Evolutionary conservation across 2,113 vertebrate species (phyloP).

Genomic region (Misgurnus anguillicaudatus): DNA sequence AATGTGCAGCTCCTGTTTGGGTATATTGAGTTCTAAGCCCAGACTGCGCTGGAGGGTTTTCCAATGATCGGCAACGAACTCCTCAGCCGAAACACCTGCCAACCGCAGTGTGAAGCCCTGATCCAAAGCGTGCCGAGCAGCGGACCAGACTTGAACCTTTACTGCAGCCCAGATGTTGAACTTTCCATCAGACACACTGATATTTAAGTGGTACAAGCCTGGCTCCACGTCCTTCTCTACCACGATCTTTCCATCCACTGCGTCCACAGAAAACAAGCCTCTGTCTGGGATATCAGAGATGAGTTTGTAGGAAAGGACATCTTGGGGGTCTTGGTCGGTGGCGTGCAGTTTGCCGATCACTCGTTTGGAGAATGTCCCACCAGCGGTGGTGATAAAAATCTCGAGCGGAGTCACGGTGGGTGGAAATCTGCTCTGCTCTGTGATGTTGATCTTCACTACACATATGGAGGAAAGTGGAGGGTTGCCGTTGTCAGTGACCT

Average conservation of each 20-base stretch:
- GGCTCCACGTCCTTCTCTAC: conserved; percentile 77
- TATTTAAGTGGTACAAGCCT: conserved; percentile 83
- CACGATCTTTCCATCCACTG: conserved; percentile 83
- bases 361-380: conserved; percentile 76
- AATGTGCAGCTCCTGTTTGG: conserved; percentile 82
- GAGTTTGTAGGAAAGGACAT: conserved; percentile 80
- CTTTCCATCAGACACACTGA: conserved; percentile 89
- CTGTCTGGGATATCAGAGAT: conserved; percentile 62
- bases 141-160: conserved; percentile 82
- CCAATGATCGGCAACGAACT: conserved; percentile 93
- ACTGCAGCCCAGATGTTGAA: conserved; percentile 77
- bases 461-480: conserved; percentile 91
- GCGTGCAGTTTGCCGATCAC: conserved; percentile 91
- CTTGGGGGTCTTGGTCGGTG: conserved; percentile 89
- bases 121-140: conserved; percentile 75
- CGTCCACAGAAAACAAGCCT: conserved; percentile 80
- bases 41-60: conserved; percentile 85
- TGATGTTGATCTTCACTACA: conserved; percentile 82
- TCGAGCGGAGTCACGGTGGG: conserved; percentile 88
- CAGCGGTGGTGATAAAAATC: conserved; percentile 84
- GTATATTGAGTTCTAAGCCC: conserved; percentile 73
- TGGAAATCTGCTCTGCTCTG: conserved; percentile 84
- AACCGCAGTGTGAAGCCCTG: conserved; percentile 82
- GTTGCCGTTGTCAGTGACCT: conserved; percentile 89
- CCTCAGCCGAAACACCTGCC: conserved; percentile 80